phyloP scores from a whole-genome alignment of 30 jellyfish, hydroid and myxozoan genomes.

The Phacellophora camtschatica region DNA sequence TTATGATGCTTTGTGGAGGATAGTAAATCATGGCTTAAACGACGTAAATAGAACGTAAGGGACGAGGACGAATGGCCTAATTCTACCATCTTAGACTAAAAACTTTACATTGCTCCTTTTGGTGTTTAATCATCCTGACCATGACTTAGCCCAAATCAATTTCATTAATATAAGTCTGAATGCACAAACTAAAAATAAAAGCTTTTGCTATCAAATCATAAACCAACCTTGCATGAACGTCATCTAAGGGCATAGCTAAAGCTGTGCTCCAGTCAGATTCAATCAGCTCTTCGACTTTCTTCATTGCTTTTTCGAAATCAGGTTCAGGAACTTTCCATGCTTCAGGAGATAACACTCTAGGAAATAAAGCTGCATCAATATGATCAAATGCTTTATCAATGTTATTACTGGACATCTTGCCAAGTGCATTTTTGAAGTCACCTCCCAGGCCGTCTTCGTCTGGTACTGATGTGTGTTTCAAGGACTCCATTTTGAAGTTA shows the following conservation, averaged over 20 bases:
- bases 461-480: neutral
- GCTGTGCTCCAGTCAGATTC: constrained; percentile 24
- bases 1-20: no score
- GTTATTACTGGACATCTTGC: neutral
- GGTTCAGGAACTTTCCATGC: constrained; percentile 55
- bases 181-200: no score
- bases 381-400: constrained; percentile 3
- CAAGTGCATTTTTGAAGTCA: constrained; percentile 2
- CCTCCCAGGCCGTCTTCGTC: constrained; percentile 30
- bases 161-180: no score
- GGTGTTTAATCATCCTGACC: no score
- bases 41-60: no score
- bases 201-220: no score
- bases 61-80: no score
- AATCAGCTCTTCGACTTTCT: constrained; percentile 27
- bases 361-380: constrained; percentile 26
- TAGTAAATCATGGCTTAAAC: no score
- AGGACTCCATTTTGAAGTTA: no score
- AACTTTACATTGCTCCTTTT: no score
- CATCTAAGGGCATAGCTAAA: constrained; percentile 52
- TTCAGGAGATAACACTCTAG: constrained; percentile 17
- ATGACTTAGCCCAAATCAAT: no score
- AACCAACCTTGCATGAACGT: constrained; percentile 40
- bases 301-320: constrained; percentile 25
- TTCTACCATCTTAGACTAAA: no score